A percentile compares a stretch with the other conserved stretches of the same genome.
Conservation (phyloP, 2,888 invertebrate genomes). For the Diaperis boleti region DNA sequence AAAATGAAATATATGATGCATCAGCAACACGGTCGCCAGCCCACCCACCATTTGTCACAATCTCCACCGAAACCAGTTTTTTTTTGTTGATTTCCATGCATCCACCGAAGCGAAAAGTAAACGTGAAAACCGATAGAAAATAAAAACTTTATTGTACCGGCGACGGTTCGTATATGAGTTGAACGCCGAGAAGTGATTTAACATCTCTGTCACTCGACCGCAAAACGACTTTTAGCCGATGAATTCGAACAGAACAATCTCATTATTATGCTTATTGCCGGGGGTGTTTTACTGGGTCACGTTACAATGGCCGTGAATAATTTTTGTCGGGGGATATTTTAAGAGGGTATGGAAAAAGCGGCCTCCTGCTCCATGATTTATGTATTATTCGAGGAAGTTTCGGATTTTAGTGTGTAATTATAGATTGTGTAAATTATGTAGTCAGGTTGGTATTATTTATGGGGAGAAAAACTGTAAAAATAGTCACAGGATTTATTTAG, state of each 20-base stretch:
- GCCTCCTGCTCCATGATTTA: neutral
- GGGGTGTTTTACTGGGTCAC: neutral
- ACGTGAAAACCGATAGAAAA: neutral
- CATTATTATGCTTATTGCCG: neutral
- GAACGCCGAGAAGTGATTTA: neutral
- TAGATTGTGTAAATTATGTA: neutral
- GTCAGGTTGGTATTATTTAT: neutral
- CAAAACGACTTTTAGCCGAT: neutral
- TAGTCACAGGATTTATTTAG: no score
- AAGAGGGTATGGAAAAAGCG: neutral
- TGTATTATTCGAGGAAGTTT: neutral
- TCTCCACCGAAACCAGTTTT: no score
- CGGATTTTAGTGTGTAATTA: neutral
- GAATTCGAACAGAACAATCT: conserved; percentile 7
- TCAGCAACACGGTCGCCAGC: no score
- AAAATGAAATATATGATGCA: no score
- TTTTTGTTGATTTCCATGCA: neutral
- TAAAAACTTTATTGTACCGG: neutral
- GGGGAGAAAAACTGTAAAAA: no score
- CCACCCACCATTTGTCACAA: no score
- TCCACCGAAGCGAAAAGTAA: neutral
- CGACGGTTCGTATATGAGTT: no score
- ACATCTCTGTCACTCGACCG: neutral
- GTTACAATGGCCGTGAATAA: neutral
- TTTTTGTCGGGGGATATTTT: neutral